These are phyloP conservation scores for Scaptodrosophila lebanonensis DNA, from an alignment of 1,140 invertebrate species.

Conservation along the genomic window DNA sequence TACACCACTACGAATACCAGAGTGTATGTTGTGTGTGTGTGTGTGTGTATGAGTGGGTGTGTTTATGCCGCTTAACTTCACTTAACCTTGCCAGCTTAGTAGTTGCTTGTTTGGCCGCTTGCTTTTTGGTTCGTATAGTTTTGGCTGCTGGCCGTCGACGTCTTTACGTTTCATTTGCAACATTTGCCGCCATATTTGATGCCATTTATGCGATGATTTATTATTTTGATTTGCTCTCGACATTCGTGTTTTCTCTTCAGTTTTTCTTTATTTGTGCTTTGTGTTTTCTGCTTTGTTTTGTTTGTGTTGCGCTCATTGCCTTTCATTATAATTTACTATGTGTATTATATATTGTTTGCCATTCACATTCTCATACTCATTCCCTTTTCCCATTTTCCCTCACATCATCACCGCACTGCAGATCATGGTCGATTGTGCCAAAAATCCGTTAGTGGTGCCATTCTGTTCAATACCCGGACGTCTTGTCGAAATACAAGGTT, in stretches of 20 bases:
- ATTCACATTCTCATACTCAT: slow-evolving; percentile 3
- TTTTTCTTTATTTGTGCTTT: slow-evolving; percentile 28
- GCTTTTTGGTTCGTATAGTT: not conserved
- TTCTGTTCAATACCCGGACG: slow-evolving; percentile 86
- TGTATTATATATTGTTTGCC: slow-evolving; percentile 37
- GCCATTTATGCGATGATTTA: slow-evolving; percentile 75
- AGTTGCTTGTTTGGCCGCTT: slow-evolving; percentile 57
- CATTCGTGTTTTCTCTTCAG: slow-evolving; percentile 42
- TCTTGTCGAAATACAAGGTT: slow-evolving; percentile 84
- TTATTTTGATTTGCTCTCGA: slow-evolving; percentile 74
- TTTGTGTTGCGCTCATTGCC: slow-evolving; percentile 49
- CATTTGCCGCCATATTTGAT: slow-evolving; percentile 76
- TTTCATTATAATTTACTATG: slow-evolving; percentile 66
- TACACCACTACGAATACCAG: slow-evolving; percentile 18
- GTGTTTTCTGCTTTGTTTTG: slow-evolving; percentile 5
- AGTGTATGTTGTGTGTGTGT: slow-evolving; percentile 22
- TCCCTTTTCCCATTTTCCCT: slow-evolving; percentile 18
- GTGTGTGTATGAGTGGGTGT: slow-evolving; percentile 24
- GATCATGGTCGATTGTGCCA: slow-evolving; percentile 90
- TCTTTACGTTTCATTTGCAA: slow-evolving; percentile 75
- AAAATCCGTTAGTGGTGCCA: slow-evolving; percentile 86
- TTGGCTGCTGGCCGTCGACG: not conserved
- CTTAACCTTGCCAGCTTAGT: slow-evolving; percentile 67
- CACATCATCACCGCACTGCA: slow-evolving; percentile 62
- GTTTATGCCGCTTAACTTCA: slow-evolving; percentile 64